Conservation (phyloP, 2,797 vertebrate species). For the Hoplostethus atlanticus region DNA sequence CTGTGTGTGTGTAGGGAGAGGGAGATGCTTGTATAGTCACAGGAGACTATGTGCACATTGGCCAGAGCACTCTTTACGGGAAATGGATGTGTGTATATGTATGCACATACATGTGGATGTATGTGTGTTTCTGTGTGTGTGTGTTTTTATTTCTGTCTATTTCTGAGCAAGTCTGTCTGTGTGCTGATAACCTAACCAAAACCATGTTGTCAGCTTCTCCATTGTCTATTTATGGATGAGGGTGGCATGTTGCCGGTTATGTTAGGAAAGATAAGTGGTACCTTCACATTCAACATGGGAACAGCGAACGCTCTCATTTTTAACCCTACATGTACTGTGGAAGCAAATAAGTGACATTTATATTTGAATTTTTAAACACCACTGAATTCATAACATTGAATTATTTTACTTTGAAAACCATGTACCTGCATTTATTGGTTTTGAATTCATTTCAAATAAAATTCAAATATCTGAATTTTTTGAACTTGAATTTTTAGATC, state of each 20-base stretch:
- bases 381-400: no score
- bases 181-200: conserved; percentile 54
- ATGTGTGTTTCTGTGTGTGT: conserved; percentile 32
- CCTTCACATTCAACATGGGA: neutral
- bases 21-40: conserved; percentile 58
- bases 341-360: no score
- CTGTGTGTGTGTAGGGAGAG: conserved; percentile 58
- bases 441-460: no score
- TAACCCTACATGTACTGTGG: no score
- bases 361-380: no score
- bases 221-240: conserved; percentile 56
- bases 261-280: conserved; percentile 20
- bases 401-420: no score
- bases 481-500: no score
- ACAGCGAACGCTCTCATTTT: no score
- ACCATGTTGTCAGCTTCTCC: conserved; percentile 48
- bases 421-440: no score
- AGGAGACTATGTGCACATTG: conserved; percentile 47
- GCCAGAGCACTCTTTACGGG: conserved; percentile 47
- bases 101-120: conserved; percentile 8
- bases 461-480: no score
- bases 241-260: conserved; percentile 50
- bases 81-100: conserved; percentile 46
- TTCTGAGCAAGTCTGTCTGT: conserved; percentile 59
- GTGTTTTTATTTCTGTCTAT: conserved; percentile 27